Evolutionary conservation across 1,140 invertebrate genomes (phyloP).

Genomic region (Cotesia vestalis): DNA sequence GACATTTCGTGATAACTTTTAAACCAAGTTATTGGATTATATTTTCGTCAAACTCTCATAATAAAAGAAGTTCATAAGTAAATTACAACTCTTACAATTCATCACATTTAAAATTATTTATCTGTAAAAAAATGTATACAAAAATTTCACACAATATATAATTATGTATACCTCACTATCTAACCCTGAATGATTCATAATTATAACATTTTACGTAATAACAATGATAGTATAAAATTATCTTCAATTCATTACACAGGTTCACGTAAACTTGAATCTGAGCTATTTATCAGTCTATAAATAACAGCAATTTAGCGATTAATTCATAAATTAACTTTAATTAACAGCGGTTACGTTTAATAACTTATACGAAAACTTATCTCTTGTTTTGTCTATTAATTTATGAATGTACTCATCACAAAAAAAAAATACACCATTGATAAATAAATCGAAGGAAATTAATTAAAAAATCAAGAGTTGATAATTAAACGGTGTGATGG

Average conservation of each 20-base stretch:
- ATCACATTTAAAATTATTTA: no score
- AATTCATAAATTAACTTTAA: slow-evolving; percentile 15
- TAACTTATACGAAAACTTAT: slow-evolving; percentile 5
- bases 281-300: slow-evolving; percentile 20
- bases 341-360: slow-evolving; percentile 19
- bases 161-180: no score
- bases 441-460: no score
- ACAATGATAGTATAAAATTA: neutral
- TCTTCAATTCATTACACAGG: neutral
- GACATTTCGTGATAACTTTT: neutral
- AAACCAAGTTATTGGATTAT: slow-evolving; percentile 12
- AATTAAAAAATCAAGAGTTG: no score
- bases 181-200: no score
- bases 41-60: slow-evolving; percentile 7
- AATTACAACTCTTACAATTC: neutral
- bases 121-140: no score
- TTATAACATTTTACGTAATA: neutral
- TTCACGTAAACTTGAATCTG: neutral
- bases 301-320: slow-evolving; percentile 7
- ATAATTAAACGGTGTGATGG: neutral
- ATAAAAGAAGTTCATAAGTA: neutral
- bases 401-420: neutral
- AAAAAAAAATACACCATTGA: no score
- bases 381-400: slow-evolving; percentile 7
- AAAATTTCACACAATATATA: no score